These are phyloP conservation scores for Callyntrura guangdongensis DNA, from an alignment of 2,888 invertebrate species.

Conservation along the genomic window DNA sequence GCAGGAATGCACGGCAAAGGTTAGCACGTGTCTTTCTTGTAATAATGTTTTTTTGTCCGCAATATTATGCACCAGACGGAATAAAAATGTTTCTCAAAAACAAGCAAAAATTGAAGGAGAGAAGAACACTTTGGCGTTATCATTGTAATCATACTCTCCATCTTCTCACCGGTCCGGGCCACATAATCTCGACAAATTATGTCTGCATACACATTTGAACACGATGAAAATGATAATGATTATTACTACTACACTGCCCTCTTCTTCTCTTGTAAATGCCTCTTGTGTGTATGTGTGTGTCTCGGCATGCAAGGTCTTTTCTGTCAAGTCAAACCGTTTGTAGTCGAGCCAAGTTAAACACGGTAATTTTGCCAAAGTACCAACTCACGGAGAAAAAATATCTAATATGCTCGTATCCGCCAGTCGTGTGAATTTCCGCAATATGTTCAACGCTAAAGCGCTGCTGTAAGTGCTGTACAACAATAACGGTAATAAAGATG, in stretches of 20 bases:
- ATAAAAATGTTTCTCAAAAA: not conserved
- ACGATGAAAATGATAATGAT: not conserved
- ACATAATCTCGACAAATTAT: conserved; percentile 29
- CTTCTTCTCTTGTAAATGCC: not conserved
- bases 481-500: not conserved
- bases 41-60: conserved; percentile 2
- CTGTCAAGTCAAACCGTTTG: not conserved
- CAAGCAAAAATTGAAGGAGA: not conserved
- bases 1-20: conserved; percentile 66
- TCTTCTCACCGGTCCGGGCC: not conserved
- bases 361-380: conserved; percentile 21
- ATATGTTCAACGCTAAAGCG: not conserved
- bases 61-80: not conserved
- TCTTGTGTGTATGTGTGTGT: not conserved
- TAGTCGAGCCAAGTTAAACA: conserved; percentile 20
- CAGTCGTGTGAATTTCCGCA: conserved; percentile 59
- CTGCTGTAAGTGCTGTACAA: not conserved
- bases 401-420: conserved; percentile 47
- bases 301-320: conserved; percentile 20
- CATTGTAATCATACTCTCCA: conserved; percentile 32
- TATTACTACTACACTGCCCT: not conserved
- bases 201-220: conserved; percentile 16
- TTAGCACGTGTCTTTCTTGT: conserved; percentile 72
- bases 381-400: conserved; percentile 28
- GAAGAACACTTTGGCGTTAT: conserved; percentile 25